Percentiles rank a stretch among this genome's conserved stretches.
phyloP scores from a whole-genome alignment of 2,113 vertebrate genomes.

The Clarias gariepinus region DNA sequence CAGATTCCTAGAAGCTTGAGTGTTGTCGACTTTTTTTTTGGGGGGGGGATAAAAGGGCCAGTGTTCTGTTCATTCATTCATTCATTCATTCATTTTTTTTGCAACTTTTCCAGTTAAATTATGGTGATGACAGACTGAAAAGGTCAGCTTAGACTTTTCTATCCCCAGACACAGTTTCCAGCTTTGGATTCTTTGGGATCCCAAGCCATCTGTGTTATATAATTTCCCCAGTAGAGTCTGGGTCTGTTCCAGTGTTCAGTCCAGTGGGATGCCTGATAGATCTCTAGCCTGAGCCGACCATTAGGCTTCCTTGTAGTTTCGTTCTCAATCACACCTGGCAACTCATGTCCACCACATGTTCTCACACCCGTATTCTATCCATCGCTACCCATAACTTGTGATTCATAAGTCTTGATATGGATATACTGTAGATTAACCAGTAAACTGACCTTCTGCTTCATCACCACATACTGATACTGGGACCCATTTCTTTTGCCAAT shows the following conservation, averaged over 20 bases:
- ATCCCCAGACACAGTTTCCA: neutral
- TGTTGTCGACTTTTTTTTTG: neutral
- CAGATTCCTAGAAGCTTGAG: neutral
- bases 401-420: neutral
- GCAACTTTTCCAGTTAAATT: neutral
- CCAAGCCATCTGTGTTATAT: neutral
- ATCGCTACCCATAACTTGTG: neutral
- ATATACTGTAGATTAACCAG: neutral
- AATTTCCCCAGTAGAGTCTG: neutral
- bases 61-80: neutral
- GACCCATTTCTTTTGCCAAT: neutral
- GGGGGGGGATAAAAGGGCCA: neutral
- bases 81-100: neutral
- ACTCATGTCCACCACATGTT: neutral
- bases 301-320: neutral
- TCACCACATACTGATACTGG: neutral
- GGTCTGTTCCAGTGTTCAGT: neutral
- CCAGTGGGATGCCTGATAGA: neutral
- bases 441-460: neutral
- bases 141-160: neutral
- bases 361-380: neutral
- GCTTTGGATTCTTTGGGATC: neutral
- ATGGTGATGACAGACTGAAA: neutral
- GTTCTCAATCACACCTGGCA: neutral
- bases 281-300: neutral